Base-by-base conservation (phyloP, 2,888 invertebrate genomes). In the Lycaena phlaeas region DNA sequence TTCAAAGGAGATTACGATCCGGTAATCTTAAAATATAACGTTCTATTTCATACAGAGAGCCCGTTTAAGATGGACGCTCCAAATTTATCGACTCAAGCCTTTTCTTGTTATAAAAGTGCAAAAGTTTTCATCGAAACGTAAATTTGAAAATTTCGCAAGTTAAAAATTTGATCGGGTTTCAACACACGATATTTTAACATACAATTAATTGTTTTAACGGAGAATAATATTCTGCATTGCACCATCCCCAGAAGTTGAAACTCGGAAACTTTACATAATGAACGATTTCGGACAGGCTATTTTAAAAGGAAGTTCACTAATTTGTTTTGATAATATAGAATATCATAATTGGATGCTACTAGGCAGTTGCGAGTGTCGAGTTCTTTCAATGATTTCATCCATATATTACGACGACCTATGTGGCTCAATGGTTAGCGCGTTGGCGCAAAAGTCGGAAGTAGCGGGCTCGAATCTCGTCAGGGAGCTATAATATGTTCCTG, bases 11-110 rank as follows among this genome's bases (percentile, higher is more conserved):
- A 71, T 75, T 73, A 72, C 61, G 64, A 66, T 68, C 63, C 59
- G 63, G 59, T 68, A 68, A 70, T 72, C 64, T 66, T 71, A 63
- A 69, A 68, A 64, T 70, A 72, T 66, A 68, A 69, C 61, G 56
- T 55, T 52, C 58, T 60, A 65, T 68, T 61, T 68, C 63, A 64
- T 57, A 66, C 61, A 64, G 57, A 54, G 54, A 63, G 62, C 57
- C 64, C 65, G 63, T 69, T 68, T 61, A 54, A 64, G 58, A 61
- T 59, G 60, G 62, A 59, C 57, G 61, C 57, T 66, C 63, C 59
- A 66, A 54, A 52, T 56, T 52, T 74, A 75, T 74, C 61, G 68
- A 68, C 59, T 63, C 51, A 55, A 54, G 56, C 60, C 59, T 63
- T 61, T 60, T 56, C 54, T 58, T 54, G 60, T 60, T 58, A 67